Evolutionary conservation across 53 echinoderm and acorn worm species (phyloP).

Genomic region (Hippasteria phrygiana): DNA sequence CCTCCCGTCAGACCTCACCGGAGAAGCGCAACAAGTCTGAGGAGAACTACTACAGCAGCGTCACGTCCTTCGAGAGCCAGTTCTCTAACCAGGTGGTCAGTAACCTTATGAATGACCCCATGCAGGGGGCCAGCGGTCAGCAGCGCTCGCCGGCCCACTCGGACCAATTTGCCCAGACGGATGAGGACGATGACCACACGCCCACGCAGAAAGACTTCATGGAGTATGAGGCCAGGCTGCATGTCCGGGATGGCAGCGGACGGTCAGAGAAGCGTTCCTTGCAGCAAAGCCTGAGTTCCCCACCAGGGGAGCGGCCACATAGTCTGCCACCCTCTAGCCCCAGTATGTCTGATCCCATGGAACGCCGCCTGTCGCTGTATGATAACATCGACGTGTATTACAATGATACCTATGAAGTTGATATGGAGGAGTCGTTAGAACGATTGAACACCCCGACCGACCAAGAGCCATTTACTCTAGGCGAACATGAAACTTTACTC

Average conservation of each 20-base stretch:
- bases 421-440: conserved; percentile 98
- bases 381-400: conserved; percentile 96
- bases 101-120: conserved; percentile 38
- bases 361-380: conserved; percentile 87
- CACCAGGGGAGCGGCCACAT: conserved; percentile 83
- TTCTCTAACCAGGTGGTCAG: conserved; percentile 58
- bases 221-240: conserved; percentile 59
- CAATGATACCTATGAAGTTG: conserved; percentile 93
- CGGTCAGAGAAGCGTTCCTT: conserved; percentile 60
- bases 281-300: conserved; percentile 72
- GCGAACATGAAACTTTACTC: conserved; percentile 48
- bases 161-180: conserved; percentile 40
- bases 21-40: conserved; percentile 85
- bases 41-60: conserved; percentile 91
- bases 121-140: not conserved
- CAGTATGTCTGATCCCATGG: conserved; percentile 70
- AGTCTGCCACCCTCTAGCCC: conserved; percentile 93
- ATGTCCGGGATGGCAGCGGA: conserved; percentile 28
- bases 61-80: conserved; percentile 91
- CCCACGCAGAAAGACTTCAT: conserved; percentile 76
- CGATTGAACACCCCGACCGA: conserved; percentile 88
- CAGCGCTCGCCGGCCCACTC: conserved; percentile 60
- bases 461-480: conserved; percentile 27
- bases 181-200: conserved; percentile 69
- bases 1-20: conserved; percentile 91